Evolutionary conservation across 2,113 vertebrate species (phyloP), one percentile per base, ranked within the genome.

Genomic region (Cheilinus undulatus): DNA sequence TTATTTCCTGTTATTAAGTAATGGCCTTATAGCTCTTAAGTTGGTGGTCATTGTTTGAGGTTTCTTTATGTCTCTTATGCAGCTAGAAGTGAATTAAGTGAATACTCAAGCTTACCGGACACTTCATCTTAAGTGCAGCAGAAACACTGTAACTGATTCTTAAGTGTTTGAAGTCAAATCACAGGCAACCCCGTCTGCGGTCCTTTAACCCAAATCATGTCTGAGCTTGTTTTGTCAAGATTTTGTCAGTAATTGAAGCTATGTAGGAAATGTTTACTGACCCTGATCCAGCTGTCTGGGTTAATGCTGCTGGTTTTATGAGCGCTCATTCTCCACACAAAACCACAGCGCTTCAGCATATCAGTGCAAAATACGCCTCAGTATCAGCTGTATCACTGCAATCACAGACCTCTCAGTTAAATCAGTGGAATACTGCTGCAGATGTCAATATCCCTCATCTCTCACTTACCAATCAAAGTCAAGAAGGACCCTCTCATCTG

Each of bases 151-250:
- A 42, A 17, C 45, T 40, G 52, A 76, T 76, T 56, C 74, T 36
- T 59, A 42, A 72, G 42, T 32, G 40, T 72, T 57, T 71, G 65
- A 38, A 83, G 73, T 75, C 40, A 65, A 77, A 74, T 71, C 65
- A 68, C 36, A 71, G 57, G n/a, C 28, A 53, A 22, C 26, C 20
- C 40, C 23, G 24, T 56, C 67, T 63, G 80, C 83, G 70, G 76
- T 78, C 58, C 36, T 22, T 4, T 2, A 17, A 15, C 40, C 6
- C 15, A 6, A 42, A 19, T 17, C 14, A 40, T 40, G 4, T 15
- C 4, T 13, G 12, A 14, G 30, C 30, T 32, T 5, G 2, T 40
- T 40, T 40, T 15, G 15, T 13, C 3, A 2, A 53, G 26, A 59
- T 69, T 42, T 61, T 64, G 73, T 69, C 50, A 62, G 71, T 53